These are phyloP conservation scores for Caloenas nicobarica DNA, from an alignment of 2,113 vertebrate species.

Conservation along the genomic window DNA sequence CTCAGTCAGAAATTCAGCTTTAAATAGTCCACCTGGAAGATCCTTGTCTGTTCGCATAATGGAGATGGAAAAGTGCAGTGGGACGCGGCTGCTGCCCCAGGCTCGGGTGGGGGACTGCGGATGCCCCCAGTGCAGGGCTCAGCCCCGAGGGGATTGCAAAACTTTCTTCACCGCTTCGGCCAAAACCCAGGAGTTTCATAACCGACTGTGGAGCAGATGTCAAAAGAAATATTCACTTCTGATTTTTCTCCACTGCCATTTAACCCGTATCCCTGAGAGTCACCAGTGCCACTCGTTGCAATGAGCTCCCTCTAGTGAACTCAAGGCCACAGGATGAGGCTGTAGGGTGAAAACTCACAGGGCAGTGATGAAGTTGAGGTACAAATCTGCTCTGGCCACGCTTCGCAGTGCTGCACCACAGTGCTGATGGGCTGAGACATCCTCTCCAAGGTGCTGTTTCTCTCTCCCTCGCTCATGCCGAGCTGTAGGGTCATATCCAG, in stretches of 20 bases:
- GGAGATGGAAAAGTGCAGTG: background rate
- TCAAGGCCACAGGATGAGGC: accelerated
- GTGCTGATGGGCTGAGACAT: background rate
- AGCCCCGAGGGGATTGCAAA: background rate
- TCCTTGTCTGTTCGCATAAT: accelerated
- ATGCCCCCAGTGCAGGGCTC: background rate
- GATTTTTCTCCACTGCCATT: accelerated
- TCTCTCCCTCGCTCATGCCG: accelerated
- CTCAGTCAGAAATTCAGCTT: background rate
- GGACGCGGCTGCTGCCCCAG: accelerated
- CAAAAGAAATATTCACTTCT: accelerated
- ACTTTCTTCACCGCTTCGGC: accelerated
- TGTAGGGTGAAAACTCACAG: accelerated
- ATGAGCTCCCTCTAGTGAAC: background rate
- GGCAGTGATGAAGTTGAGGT: background rate
- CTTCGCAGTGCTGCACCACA: accelerated
- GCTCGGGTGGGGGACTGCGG: accelerated
- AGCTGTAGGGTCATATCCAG: accelerated
- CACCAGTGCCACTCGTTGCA: background rate
- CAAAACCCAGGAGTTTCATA: accelerated
- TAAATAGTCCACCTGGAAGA: background rate
- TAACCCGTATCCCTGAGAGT: accelerated
- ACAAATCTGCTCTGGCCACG: accelerated
- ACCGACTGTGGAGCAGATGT: accelerated
- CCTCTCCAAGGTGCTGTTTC: accelerated